Evolutionary conservation across 2,113 vertebrate genomes (phyloP).

Genomic region (Takifugu flavidus): DNA sequence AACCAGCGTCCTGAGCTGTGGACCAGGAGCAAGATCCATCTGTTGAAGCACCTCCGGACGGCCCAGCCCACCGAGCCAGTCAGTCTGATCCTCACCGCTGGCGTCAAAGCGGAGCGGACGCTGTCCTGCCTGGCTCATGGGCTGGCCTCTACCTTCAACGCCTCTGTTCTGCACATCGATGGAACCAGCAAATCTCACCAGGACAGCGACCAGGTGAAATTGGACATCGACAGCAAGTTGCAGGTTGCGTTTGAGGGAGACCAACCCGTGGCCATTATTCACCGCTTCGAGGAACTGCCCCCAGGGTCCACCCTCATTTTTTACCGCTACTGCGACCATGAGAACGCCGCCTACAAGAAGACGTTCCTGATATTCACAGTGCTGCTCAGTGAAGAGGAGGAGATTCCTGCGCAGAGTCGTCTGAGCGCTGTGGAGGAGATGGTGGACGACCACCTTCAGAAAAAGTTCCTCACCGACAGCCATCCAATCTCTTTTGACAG

Average conservation of each 20-base stretch:
- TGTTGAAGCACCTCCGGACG: conserved; percentile 81
- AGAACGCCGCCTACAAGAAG: conserved; percentile 87
- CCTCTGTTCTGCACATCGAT: conserved; percentile 73
- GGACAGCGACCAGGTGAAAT: conserved; percentile 83
- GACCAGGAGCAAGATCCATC: conserved; percentile 78
- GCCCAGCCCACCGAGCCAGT: conserved; percentile 79
- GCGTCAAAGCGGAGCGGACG: conserved; percentile 71
- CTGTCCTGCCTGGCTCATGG: conserved; percentile 80
- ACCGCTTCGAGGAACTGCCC: conserved; percentile 87
- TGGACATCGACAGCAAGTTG: conserved; percentile 80
- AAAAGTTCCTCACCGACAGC: conserved; percentile 64
- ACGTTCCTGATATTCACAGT: conserved; percentile 87
- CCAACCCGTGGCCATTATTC: conserved; percentile 80
- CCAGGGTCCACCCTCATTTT: conserved; percentile 91
- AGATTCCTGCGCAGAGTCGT: conserved; percentile 57
- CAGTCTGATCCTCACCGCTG: conserved; percentile 84
- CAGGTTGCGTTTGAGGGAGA: conserved; percentile 76
- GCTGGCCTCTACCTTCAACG: conserved; percentile 72
- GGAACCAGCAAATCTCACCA: conserved; percentile 62
- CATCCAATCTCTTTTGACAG: conserved; percentile 60
- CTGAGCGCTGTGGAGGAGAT: conserved; percentile 82
- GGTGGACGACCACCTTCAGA: conserved; percentile 85
- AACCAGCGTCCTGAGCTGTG: conserved; percentile 83
- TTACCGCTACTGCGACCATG: conserved; percentile 96
- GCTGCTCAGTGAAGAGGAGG: conserved; percentile 77